Base-by-base conservation (phyloP, 2,797 vertebrate species). In the Clamator glandarius region DNA sequence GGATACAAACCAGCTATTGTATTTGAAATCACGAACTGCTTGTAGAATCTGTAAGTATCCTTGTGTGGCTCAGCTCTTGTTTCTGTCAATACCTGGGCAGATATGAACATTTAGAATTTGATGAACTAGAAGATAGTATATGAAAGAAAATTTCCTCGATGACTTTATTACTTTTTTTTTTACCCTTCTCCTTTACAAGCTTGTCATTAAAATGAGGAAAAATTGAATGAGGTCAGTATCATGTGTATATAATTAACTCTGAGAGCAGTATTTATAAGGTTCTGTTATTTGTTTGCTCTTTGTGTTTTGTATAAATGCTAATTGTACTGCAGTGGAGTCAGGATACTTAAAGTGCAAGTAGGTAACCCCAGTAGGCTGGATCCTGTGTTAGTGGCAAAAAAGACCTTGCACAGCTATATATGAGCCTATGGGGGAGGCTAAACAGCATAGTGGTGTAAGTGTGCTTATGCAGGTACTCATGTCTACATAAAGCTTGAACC, bases 1-100 rank as follows among this genome's bases (percentile, higher is more conserved):
- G 97, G 96, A 93, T 94, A 93, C 84, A 97, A 97, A 97, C 91
- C 93, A 86, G 91, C 95, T 68, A 96, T 98, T 98, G 97, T 98
- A 90, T 96, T 94, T 94, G 77, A 61, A 87, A 77, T 69, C 31
- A 59, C 41, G 73, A 55, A 48, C 44, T 80, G 63, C 39, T 72
- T 75, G 85, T 87, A 76, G 75, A 35, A 35, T 67, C 29, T 4
- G 1, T 33, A 70, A 92, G 42, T 58, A 33, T 89, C 50, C 14
- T 36, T 25, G 15, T 77, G 75, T 75, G 58, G 33, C 39, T 93
- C 79, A 46, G 78, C 77, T 41, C 6, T 74, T 55, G 44, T 66
- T 84, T 90, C 82, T 92, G 63, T 72, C 76, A 66, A 26, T 84
- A 51, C 4, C 14, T 84, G 28, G 51, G 42, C 57, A 66, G 63